Evolutionary conservation across 2,797 vertebrate species (phyloP).

Genomic region (Diceros bicornis): DNA sequence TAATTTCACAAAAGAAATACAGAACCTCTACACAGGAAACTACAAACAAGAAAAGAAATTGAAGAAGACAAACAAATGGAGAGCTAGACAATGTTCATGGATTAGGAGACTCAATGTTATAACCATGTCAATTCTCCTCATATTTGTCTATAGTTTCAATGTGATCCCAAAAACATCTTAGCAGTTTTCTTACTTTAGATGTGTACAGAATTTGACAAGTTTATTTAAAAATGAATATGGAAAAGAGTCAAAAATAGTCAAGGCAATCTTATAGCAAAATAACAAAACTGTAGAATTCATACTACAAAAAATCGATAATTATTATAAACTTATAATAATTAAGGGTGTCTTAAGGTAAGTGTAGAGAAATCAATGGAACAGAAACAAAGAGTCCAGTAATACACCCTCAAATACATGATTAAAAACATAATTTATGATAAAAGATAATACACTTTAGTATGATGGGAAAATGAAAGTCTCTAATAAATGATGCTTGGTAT

Average conservation of each 20-base stretch:
- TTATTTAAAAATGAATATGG: not conserved
- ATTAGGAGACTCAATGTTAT: not conserved
- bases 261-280: not conserved
- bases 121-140: not conserved
- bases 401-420: not conserved
- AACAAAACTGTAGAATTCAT: not conserved
- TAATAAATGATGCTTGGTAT: not conserved
- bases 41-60: not conserved
- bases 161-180: not conserved
- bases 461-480: not conserved
- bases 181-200: not conserved
- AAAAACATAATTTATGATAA: not conserved
- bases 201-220: not conserved
- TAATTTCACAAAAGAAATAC: not conserved
- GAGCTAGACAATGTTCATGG: not conserved
- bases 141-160: not conserved
- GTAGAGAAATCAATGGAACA: not conserved
- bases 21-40: not conserved
- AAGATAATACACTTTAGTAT: not conserved
- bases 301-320: not conserved
- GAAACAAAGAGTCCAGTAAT: not conserved
- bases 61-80: not conserved
- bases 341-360: not conserved
- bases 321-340: not conserved
- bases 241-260: not conserved